Evolutionary conservation across 2,888 invertebrate species (phyloP).

Genomic region (Sphinx pinastri): DNA sequence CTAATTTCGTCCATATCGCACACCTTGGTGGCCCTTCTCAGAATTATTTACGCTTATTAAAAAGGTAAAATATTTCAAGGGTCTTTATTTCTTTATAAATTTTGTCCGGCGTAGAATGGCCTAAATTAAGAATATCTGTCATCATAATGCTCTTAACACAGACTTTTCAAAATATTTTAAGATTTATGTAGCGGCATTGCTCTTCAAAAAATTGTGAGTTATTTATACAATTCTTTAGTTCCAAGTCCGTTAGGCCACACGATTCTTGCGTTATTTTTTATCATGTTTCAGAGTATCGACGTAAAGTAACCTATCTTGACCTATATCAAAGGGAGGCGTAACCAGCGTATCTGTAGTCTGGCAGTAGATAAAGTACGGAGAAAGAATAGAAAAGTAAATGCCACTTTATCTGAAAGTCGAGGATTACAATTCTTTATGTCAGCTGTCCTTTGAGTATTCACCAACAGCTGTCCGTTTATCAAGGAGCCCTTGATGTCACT

Average conservation of each 20-base stretch:
- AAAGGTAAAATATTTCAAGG: constrained; percentile 2
- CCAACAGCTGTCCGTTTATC: constrained; percentile 18
- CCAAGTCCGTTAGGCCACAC: too few relatives aligned
- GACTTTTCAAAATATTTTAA: not conserved
- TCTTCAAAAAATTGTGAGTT: not conserved
- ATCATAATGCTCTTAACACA: not conserved
- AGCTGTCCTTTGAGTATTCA: too few relatives aligned
- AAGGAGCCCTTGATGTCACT: not conserved
- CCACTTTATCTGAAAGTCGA: not conserved
- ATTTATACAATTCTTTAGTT: not conserved
- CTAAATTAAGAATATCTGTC: constrained; percentile 16
- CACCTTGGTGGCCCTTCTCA: not conserved
- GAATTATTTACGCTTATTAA: not conserved
- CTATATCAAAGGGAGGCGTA: not conserved
- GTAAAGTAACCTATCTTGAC: not conserved
- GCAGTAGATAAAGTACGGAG: constrained; percentile 3
- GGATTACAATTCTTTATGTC: constrained; percentile 12
- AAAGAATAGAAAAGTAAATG: constrained; percentile 4
- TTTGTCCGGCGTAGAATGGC: not conserved
- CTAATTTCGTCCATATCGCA: not conserved
- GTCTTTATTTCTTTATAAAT: not conserved
- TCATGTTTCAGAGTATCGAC: not conserved
- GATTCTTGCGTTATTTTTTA: not conserved
- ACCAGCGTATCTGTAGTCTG: not conserved
- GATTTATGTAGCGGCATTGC: not conserved